Evolutionary conservation across 2,113 vertebrate species (phyloP).

Genomic region (Ursus arctos): DNA sequence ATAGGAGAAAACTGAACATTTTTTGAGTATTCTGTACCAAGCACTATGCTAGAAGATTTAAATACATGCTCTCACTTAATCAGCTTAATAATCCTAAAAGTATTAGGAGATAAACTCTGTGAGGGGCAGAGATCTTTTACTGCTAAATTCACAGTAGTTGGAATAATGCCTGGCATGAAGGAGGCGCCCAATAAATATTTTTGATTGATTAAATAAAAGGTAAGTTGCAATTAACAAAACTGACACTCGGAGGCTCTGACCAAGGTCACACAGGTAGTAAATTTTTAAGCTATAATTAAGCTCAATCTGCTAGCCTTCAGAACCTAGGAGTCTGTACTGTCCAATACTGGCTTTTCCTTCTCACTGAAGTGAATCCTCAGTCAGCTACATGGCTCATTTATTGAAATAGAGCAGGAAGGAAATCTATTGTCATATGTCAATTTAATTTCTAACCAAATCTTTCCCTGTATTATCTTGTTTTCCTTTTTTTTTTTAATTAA

Average conservation of each 20-base stretch:
- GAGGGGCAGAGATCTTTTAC: neutral
- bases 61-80: neutral
- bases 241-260: neutral
- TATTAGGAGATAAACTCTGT: constrained; percentile 17
- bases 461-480: neutral
- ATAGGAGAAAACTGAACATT: neutral
- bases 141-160: constrained; percentile 26
- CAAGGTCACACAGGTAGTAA: neutral
- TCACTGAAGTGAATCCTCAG: neutral
- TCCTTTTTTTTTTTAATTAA: neutral
- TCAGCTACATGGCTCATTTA: neutral
- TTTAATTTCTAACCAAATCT: neutral
- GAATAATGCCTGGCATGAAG: constrained; percentile 1
- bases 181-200: neutral
- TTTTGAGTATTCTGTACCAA: neutral
- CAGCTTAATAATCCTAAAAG: constrained; percentile 40
- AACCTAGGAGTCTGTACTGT: neutral
- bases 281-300: neutral
- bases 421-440: neutral
- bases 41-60: neutral
- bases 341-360: neutral
- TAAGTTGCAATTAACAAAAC: constrained; percentile 23
- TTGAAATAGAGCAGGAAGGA: neutral
- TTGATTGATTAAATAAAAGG: constrained; percentile 38
- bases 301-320: neutral